Conservation (phyloP, 1,140 invertebrate species). For the Bombus turneri region DNA sequence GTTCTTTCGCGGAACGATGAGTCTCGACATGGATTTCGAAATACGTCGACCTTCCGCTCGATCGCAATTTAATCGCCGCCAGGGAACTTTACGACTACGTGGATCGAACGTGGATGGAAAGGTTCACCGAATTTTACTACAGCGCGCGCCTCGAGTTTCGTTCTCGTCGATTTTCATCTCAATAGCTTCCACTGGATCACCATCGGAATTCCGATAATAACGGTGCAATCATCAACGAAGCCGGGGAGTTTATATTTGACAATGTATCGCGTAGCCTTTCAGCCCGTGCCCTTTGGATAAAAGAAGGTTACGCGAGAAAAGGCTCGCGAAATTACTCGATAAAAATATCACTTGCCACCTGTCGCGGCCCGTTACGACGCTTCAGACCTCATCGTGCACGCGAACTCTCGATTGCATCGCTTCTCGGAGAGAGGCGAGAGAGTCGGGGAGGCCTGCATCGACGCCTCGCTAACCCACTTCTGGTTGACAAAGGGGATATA, state of each 20-base stretch:
- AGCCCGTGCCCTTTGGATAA: neutral
- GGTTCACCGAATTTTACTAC: neutral
- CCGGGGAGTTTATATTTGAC: neutral
- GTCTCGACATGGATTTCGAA: neutral
- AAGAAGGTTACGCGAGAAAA: neutral
- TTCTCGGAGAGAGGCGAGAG: constrained; percentile 1
- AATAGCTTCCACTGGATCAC: neutral
- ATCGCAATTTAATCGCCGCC: constrained; percentile 35
- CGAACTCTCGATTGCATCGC: constrained; percentile 16
- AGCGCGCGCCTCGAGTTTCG: neutral
- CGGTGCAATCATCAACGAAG: neutral
- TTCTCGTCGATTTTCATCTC: neutral
- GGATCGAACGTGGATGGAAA: neutral
- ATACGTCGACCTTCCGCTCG: neutral
- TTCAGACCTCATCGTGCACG: neutral
- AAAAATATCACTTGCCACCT: constrained; percentile 41
- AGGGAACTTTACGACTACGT: neutral
- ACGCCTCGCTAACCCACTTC: constrained; percentile 60
- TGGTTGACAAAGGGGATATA: constrained; percentile 67
- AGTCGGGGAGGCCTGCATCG: constrained; percentile 37
- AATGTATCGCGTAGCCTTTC: neutral
- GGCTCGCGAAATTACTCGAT: constrained; percentile 17
- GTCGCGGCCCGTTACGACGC: constrained; percentile 4
- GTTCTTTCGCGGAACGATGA: neutral
- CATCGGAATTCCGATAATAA: neutral